phyloP scores from a whole-genome alignment of 1,140 invertebrate genomes.

The Gyrodactylus salaris region DNA sequence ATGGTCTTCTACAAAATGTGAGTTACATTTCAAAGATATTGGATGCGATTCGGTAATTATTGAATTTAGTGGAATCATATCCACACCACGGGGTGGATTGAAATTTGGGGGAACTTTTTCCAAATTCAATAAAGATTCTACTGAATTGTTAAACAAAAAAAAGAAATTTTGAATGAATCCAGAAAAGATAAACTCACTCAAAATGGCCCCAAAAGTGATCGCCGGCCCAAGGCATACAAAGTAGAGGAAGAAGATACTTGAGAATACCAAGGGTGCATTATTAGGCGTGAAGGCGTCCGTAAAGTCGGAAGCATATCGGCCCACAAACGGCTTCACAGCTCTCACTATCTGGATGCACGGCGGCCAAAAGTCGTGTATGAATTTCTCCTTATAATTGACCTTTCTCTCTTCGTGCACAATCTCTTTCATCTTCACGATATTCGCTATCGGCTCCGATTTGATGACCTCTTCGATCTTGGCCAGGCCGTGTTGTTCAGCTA shows the following conservation, averaged over 20 bases:
- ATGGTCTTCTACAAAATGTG: no score
- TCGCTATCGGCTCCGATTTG: background rate
- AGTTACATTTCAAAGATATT: no score
- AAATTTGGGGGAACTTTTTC: no score
- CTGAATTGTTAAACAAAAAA: no score
- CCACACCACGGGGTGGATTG: no score
- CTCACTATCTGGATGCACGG: background rate
- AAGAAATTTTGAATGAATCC: no score
- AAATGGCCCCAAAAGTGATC: slow-evolving; percentile 3
- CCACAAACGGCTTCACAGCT: background rate
- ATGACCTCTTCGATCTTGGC: background rate
- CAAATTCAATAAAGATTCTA: no score
- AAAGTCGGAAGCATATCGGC: background rate
- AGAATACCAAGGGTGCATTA: background rate
- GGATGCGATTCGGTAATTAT: no score
- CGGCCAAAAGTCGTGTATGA: background rate
- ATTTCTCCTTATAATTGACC: background rate
- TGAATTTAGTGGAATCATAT: no score
- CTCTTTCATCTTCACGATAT: background rate
- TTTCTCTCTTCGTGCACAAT: background rate
- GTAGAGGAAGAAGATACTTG: background rate
- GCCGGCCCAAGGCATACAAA: background rate
- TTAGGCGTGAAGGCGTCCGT: background rate
- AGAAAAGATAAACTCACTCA: background rate
- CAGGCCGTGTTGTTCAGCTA: background rate